Base-by-base conservation (phyloP, 2,113 vertebrate genomes). In the Calyptommatus sinebrachiatus region DNA sequence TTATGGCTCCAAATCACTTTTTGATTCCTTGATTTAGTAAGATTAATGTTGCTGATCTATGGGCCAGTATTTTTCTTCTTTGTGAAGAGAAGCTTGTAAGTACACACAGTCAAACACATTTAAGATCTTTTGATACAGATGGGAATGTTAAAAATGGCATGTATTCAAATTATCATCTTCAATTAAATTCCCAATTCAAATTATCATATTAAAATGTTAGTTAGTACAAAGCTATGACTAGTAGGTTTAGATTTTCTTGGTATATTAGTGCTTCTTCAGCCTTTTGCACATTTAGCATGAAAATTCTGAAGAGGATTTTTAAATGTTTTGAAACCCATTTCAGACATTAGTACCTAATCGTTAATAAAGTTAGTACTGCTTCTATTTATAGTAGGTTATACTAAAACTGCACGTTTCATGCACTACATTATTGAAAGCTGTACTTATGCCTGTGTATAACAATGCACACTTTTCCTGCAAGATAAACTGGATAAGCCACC, bases 361-460 rank as follows among this genome's bases (percentile, higher is more conserved):
- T 16, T 46, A 50, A 18, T 62, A 67, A 11, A 16, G 46, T 11
- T 41, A 29, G 79, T 26, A 10, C 60, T 70, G 76, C 73, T 61
- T 31, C n/a, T 79, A 68, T 7, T 60, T 31, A 63, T 57, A 78
- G 48, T 24, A 0, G 31, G 48, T 41, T n/a, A 16, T 0, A 28
- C 46, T 73, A 28, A 60, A 83, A 46, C 16, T 73, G 48, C 31
- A 78, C 60, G 31, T 21, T 41, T 5, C 9, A 14, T 63, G 57
- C 53, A 57, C 53, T 76, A 85, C 45, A 48, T 89, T 53, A 85
- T 24, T 85, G 50, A 70, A 60, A 28, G 71, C 68, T 73, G 75
- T 12, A 24, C 28, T 57, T 83, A 1, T 11, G 5, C 41, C 20
- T 4, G 1, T 6, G 68, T 61, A 65, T 69, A 73, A 20, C 11